Conservation (phyloP, 2,888 invertebrate species). For the Trissoscelio sp. region DNA sequence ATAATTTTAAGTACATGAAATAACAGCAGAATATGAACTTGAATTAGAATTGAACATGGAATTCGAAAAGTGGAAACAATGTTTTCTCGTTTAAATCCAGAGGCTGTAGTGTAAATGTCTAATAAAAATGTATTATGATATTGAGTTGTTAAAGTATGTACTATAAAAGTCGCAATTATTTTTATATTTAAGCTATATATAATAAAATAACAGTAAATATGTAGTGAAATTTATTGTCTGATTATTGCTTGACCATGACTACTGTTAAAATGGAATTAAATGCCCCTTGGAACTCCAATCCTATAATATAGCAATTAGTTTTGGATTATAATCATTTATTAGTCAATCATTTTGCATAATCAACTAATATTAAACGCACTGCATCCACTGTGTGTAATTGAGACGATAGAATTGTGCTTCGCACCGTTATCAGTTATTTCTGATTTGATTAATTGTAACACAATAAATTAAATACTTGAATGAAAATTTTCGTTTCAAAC, state of each 20-base stretch:
- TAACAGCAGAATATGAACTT: too few relatives aligned
- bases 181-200: too few relatives aligned
- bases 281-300: conserved; percentile 6
- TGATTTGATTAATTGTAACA: conserved; percentile 16
- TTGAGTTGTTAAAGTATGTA: too few relatives aligned
- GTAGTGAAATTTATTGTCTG: neutral
- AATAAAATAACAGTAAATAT: neutral
- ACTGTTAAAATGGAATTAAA: conserved; percentile 29
- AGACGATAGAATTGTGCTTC: conserved; percentile 26
- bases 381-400: conserved; percentile 14
- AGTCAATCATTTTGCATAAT: conserved; percentile 48
- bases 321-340: conserved; percentile 48
- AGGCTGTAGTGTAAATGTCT: too few relatives aligned
- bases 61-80: too few relatives aligned
- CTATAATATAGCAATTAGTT: conserved; percentile 53
- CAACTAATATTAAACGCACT: conserved; percentile 28
- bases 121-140: too few relatives aligned
- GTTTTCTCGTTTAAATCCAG: too few relatives aligned
- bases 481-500: neutral
- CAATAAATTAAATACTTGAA: conserved; percentile 1
- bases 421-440: conserved; percentile 27
- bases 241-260: conserved; percentile 26
- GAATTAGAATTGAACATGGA: too few relatives aligned
- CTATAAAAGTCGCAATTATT: too few relatives aligned
- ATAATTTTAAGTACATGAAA: too few relatives aligned